Conservation (phyloP, 2,888 invertebrate genomes). For the Serrognathus titanus region DNA sequence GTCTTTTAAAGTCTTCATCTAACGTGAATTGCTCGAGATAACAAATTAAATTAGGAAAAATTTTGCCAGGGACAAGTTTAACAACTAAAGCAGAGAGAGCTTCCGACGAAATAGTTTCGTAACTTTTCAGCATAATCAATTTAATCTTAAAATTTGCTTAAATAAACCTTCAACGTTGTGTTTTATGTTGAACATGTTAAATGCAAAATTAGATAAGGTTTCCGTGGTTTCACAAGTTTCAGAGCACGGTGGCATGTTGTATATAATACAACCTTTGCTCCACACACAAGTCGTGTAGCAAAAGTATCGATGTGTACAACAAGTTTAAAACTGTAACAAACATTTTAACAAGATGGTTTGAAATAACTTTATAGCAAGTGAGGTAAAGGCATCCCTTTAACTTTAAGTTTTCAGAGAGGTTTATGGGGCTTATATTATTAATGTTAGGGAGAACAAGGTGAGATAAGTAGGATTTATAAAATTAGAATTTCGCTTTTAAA, state of each 20-base stretch:
- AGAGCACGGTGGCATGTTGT: too few species aligned
- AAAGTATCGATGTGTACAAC: constrained; percentile 9
- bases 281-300: not conserved
- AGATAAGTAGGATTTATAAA: not conserved
- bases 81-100: not conserved
- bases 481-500: not conserved
- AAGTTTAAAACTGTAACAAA: constrained; percentile 10
- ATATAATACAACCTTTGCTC: too few species aligned
- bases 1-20: too few species aligned
- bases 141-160: too few species aligned
- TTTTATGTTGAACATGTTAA: too few species aligned
- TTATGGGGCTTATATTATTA: constrained; percentile 1
- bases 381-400: constrained; percentile 2
- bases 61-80: not conserved
- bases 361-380: constrained; percentile 3
- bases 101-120: not conserved
- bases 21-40: too few species aligned
- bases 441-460: not conserved
- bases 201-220: too few species aligned
- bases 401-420: constrained; percentile 1
- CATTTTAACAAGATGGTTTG: constrained; percentile 3
- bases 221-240: too few species aligned
- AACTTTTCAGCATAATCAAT: not conserved
- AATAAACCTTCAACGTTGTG: too few species aligned
- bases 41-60: too few species aligned